A percentile compares a stretch with the other conserved stretches of the same genome.
Evolutionary conservation across 2,797 vertebrate species (phyloP).

Genomic region (Chrosomus eos): DNA sequence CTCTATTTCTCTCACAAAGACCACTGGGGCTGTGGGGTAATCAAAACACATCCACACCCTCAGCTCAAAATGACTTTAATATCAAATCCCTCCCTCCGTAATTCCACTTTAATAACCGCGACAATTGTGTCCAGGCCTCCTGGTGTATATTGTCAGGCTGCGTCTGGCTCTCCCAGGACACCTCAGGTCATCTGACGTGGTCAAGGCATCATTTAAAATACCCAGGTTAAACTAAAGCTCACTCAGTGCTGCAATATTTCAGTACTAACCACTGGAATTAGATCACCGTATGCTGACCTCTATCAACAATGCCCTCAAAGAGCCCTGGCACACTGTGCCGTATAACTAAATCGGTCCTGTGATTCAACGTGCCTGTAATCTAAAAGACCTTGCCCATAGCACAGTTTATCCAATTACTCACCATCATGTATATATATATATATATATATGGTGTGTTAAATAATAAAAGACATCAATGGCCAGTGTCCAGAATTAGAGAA

Average conservation of each 20-base stretch:
- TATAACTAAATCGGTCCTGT: slow-evolving; percentile 26
- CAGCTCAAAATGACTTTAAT: slow-evolving; percentile 50
- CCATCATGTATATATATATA: slow-evolving; percentile 20
- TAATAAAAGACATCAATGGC: slow-evolving; percentile 33
- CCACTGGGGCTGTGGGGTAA: slow-evolving; percentile 34
- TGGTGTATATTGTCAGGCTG: slow-evolving; percentile 28
- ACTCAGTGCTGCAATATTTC: neutral
- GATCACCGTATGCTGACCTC: slow-evolving; percentile 30
- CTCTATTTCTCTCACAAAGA: slow-evolving; percentile 31
- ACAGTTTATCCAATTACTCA: slow-evolving; percentile 27
- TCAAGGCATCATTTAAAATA: neutral
- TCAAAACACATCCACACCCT: slow-evolving; percentile 49
- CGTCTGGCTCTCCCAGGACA: slow-evolving; percentile 4
- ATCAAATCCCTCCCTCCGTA: slow-evolving; percentile 42
- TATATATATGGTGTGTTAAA: slow-evolving; percentile 34
- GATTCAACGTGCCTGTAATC: slow-evolving; percentile 27
- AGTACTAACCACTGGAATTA: neutral
- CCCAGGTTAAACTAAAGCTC: neutral
- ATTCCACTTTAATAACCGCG: slow-evolving; percentile 51
- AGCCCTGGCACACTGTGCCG: neutral
- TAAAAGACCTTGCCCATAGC: slow-evolving; percentile 30
- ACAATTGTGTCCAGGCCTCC: slow-evolving; percentile 24
- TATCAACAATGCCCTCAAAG: slow-evolving; percentile 16
- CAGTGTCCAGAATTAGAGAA: neutral
- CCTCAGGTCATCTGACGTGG: slow-evolving; percentile 10